A percentile compares a stretch with the other conserved stretches of the same genome.
phyloP scores from a whole-genome alignment of 2,888 invertebrate genomes.

The Elysia crispata region DNA sequence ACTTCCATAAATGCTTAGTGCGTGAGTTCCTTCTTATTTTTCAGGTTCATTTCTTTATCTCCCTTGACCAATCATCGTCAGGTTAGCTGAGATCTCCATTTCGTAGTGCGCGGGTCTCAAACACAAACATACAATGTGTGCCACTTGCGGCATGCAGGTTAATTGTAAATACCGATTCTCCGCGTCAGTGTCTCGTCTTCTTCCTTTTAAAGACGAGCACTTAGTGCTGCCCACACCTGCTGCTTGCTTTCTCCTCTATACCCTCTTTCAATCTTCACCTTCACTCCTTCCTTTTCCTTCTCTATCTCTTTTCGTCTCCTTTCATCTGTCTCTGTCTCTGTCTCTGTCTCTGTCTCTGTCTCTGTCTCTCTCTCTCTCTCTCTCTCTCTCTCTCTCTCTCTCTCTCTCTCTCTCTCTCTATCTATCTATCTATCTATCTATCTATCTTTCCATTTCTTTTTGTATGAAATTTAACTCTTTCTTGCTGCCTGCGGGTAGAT shows the following conservation, averaged over 20 bases:
- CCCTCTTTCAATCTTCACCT: background rate
- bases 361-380: slow-evolving; percentile 15
- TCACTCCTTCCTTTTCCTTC: background rate
- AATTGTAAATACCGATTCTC: no score
- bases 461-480: no score
- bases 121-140: no score
- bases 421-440: slow-evolving; percentile 4
- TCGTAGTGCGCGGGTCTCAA: no score
- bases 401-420: background rate
- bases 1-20: slow-evolving; percentile 14
- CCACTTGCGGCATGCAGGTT: no score
- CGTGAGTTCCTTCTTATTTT: slow-evolving; percentile 20
- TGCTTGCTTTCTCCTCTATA: slow-evolving; percentile 2
- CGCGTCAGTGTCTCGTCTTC: no score
- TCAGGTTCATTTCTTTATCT: slow-evolving; percentile 34
- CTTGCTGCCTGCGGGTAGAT: no score
- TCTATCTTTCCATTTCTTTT: slow-evolving; percentile 11
- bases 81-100: background rate
- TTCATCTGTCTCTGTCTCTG: background rate
- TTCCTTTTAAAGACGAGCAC: background rate
- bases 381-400: slow-evolving; percentile 29
- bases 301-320: slow-evolving; percentile 1
- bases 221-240: background rate
- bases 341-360: slow-evolving; percentile 3
- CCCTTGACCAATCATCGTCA: background rate